Percentiles rank a stretch among this genome's conserved stretches.
Conservation (phyloP, 2,888 invertebrate species). For the Phymatocera aterrima region DNA sequence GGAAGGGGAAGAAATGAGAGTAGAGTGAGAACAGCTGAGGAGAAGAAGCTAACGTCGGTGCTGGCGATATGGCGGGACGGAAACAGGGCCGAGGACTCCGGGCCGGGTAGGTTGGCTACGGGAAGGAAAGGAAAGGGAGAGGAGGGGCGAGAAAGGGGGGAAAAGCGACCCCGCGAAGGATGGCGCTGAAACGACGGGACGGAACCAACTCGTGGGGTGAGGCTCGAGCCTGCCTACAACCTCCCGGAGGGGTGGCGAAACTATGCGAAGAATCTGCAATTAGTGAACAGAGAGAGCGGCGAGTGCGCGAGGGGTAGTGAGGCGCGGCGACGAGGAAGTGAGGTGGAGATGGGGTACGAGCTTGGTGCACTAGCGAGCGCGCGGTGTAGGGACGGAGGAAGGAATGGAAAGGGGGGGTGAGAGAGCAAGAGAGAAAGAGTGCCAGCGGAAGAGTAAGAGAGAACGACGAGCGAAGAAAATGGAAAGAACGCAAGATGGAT, state of each 20-base stretch:
- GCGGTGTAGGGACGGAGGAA: conserved; percentile 51
- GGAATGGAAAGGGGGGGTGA: conserved; percentile 51
- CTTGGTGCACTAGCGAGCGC: conserved; percentile 54
- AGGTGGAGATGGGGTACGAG: conserved; percentile 63
- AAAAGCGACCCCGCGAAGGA: conserved; percentile 53
- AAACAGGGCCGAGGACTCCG: conserved; percentile 43
- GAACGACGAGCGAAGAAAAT: conserved; percentile 62
- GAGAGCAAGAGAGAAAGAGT: conserved; percentile 29
- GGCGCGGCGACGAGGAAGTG: conserved; percentile 74
- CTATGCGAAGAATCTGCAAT: conserved; percentile 98
- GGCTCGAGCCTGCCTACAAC: conserved; percentile 56
- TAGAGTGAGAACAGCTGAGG: conserved; percentile 50
- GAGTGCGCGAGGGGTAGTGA: conserved; percentile 74
- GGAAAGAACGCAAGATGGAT: conserved; percentile 74
- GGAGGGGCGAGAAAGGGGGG: conserved; percentile 45
- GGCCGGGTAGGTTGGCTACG: too few relatives aligned
- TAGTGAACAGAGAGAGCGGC: conserved; percentile 88
- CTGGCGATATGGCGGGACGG: conserved; percentile 49
- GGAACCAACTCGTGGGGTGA: conserved; percentile 56
- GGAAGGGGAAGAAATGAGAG: conserved; percentile 47
- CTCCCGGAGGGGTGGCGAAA: conserved; percentile 82
- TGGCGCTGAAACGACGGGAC: conserved; percentile 56
- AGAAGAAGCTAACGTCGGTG: conserved; percentile 47
- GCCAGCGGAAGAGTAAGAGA: conserved; percentile 44
- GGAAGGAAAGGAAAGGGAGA: conserved; percentile 32